Base-by-base conservation (phyloP, 2,888 invertebrate genomes). In the Yponomeuta sedellus region DNA sequence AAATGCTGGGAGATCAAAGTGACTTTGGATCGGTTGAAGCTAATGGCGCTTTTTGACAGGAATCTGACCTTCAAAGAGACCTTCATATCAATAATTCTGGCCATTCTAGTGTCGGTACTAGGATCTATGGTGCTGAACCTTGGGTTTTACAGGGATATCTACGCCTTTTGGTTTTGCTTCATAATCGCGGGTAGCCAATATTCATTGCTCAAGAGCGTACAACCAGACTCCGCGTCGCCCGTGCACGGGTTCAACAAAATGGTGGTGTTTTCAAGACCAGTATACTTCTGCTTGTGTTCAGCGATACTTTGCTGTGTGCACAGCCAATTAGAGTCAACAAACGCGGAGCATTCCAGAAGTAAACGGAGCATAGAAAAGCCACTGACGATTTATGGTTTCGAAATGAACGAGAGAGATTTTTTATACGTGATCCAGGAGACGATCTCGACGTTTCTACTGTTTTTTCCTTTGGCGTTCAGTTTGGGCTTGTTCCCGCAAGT, bases 171-270 rank as follows among this genome's bases (percentile, higher is more conserved):
- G 78, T 98, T 99, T 85, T 99, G 99, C 88, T 96, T 98, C 74
- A 97, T 99, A n/a, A 97, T 99, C 75, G 99, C 99, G 0, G 96
- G 98, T 19, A 98, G 98, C 77, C 99, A 99, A 85, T 99, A 99
- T 85, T 98, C 98, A 0, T 89, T 99, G 71, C 88, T 99, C 70
- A 99, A 99, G 89, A 98, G 98, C 72, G 99, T 99, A 1, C 99
- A 99, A 79, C 99, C 99, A 0, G 99, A 99, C 85, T 98, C 99
- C 0, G 97, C 99, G 0, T 99, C 99, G 2, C 99, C 99, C 0
- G 98, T 98, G 57, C 99, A 99, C 84, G 99, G 99, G 12, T 99
- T 98, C 79, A 99, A 99, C 83, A 95, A 97, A 75, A 95, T 98
- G 75, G 97, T 98, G 56, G 96, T 97, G 52, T 98, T 97, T 82